Conservation (phyloP, 2,888 invertebrate species). For the Anorthoa munda region DNA sequence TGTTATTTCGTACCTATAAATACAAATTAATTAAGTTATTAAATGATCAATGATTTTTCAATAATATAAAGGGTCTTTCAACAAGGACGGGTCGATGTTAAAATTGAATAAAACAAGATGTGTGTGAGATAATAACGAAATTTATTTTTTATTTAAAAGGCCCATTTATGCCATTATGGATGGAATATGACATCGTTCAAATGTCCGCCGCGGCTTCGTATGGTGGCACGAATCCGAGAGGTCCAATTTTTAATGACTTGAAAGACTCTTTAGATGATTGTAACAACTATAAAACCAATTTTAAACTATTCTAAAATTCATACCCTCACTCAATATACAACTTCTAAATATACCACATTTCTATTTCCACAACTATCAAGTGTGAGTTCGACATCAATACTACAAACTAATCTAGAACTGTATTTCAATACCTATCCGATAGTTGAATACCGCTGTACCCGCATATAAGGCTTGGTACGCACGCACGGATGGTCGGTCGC, state of each 20-base stretch:
- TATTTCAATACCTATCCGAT: constrained; percentile 50
- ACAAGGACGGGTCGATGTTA: too few relatives aligned
- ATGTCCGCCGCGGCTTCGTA: too few relatives aligned
- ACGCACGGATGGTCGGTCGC: constrained; percentile 71
- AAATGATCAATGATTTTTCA: neutral
- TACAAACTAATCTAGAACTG: constrained; percentile 61
- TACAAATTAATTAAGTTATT: neutral
- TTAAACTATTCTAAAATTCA: constrained; percentile 25
- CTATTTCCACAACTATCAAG: constrained; percentile 32
- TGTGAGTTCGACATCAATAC: constrained; percentile 33
- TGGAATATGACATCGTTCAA: too few relatives aligned
- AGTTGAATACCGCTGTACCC: constrained; percentile 33
- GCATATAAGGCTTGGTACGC: constrained; percentile 58
- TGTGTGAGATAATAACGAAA: too few relatives aligned
- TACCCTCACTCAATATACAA: constrained; percentile 5
- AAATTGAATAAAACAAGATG: too few relatives aligned
- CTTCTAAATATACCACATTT: constrained; percentile 16
- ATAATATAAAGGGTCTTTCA: too few relatives aligned
- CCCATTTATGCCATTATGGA: too few relatives aligned
- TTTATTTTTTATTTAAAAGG: too few relatives aligned
- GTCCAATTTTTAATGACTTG: too few relatives aligned
- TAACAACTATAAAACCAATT: constrained; percentile 3
- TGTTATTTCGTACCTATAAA: too few relatives aligned
- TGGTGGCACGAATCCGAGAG: too few relatives aligned
- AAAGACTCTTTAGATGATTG: too few relatives aligned